Evolutionary conservation across 2,888 invertebrate genomes (phyloP).

Genomic region (Vanessa cardui): DNA sequence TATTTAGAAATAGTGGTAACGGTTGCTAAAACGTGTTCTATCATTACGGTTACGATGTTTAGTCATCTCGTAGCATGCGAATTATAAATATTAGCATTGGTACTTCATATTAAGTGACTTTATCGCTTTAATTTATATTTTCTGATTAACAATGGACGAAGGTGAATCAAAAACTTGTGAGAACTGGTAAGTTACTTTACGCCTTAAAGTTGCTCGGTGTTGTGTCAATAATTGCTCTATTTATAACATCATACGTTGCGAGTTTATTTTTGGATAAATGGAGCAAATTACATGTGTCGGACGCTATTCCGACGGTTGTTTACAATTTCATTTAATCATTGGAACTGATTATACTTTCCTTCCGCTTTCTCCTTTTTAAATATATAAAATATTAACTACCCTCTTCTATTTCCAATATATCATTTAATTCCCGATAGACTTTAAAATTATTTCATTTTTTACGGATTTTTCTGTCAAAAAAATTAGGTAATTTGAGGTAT

Average conservation of each 20-base stretch:
- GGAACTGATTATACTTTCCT: not conserved
- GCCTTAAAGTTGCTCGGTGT: conserved; percentile 47
- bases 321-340: conserved; percentile 49
- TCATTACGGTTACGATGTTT: not conserved
- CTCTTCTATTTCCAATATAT: not conserved
- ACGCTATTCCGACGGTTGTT: conserved; percentile 62
- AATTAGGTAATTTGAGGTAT: too few relatives aligned
- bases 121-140: conserved; percentile 18
- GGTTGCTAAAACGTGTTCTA: not conserved
- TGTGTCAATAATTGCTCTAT: conserved; percentile 73
- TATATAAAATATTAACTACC: conserved; percentile 14
- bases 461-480: too few relatives aligned
- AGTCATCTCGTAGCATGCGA: not conserved
- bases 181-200: conserved; percentile 75
- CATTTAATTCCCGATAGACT: too few relatives aligned
- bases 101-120: conserved; percentile 5
- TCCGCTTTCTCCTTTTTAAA: conserved; percentile 20
- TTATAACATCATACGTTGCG: conserved; percentile 66
- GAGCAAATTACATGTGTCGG: conserved; percentile 61
- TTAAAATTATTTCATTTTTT: too few relatives aligned
- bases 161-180: conserved; percentile 71
- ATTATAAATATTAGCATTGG: not conserved
- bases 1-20: not conserved
- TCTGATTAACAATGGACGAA: conserved; percentile 60
- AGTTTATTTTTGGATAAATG: conserved; percentile 76